Base-by-base conservation (phyloP, 2,797 vertebrate species). In the Microcaecilia unicolor region DNA sequence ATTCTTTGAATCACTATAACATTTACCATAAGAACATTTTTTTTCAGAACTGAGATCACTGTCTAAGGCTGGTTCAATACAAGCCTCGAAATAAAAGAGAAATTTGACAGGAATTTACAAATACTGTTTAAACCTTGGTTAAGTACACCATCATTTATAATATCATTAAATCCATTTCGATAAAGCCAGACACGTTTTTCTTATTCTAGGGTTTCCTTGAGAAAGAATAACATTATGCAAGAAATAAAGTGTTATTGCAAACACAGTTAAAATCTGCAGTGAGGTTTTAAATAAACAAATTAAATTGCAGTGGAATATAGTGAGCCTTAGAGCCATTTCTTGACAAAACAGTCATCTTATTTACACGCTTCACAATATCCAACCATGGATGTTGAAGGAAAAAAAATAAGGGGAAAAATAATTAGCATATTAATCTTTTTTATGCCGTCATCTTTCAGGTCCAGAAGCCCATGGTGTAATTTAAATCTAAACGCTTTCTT, bases 351-450 rank as follows among this genome's bases (percentile, higher is more conserved):
- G 91, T 88, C 90, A 89, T 92, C 89, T 94, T 96, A 97, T 97
- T 95, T 96, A 95, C 92, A 94, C 88, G 90, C 91, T 86, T 88
- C 89, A 91, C 91, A 97, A 96, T 97, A 90, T 92, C 86, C 89
- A 80, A 74, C 86, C 80, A 82, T 86, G 89, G 92, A 93, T 91
- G 91, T 93, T 72, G 82, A 90, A 92, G 78, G 44, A 41, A 83
- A 84, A 87, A 86, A 90, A 93, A 93, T 93, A 94, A 91, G 88
- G 85, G 86, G 84, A 88, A 89, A 93, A 93, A 94, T 97, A 97
- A 99, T 99, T 99, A 97, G 92, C 95, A 99, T 97, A 98, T 99
- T 97, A 98, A 98, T 99, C 93, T 96, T 99, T 99, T 99, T 99
- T 97, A 98, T 96, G 87, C 90, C 79, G 81, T 91, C 94, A 96